Evolutionary conservation across 1,140 invertebrate species (phyloP).

Genomic region (Drosophila auraria): DNA sequence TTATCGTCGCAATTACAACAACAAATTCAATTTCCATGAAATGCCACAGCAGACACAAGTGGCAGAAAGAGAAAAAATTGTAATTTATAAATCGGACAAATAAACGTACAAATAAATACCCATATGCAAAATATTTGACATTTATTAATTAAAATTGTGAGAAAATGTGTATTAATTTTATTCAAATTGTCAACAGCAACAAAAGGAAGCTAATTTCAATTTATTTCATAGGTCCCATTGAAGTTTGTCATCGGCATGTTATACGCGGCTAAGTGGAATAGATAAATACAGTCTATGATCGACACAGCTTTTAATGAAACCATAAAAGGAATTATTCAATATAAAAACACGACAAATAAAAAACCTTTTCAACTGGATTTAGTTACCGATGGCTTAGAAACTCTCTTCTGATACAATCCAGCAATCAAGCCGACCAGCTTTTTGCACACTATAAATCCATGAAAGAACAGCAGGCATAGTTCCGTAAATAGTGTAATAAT

Average conservation of each 20-base stretch:
- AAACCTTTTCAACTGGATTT: background rate
- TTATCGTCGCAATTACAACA: constrained; percentile 64
- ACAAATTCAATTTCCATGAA: constrained; percentile 64
- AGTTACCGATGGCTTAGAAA: background rate
- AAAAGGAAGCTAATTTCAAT: constrained; percentile 82
- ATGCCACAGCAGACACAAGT: constrained; percentile 37
- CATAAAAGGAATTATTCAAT: background rate
- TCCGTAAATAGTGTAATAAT: background rate
- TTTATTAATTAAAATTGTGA: constrained; percentile 81
- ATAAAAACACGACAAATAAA: background rate
- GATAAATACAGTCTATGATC: constrained; percentile 57
- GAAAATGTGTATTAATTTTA: constrained; percentile 82
- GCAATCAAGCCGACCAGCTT: background rate
- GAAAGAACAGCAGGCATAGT: background rate
- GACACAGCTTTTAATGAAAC: background rate
- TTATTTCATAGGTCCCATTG: constrained; percentile 70
- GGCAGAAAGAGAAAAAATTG: constrained; percentile 22
- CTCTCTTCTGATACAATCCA: background rate
- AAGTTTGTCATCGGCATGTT: constrained; percentile 55
- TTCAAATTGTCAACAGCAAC: constrained; percentile 80
- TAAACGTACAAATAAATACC: constrained; percentile 77
- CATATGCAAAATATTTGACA: constrained; percentile 71
- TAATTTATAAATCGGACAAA: constrained; percentile 76
- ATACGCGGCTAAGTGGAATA: constrained; percentile 19
- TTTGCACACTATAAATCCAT: background rate